Percentiles rank a stretch among this genome's conserved stretches.
Conservation (phyloP, 2,797 vertebrate genomes). For the Cuculus canorus region DNA sequence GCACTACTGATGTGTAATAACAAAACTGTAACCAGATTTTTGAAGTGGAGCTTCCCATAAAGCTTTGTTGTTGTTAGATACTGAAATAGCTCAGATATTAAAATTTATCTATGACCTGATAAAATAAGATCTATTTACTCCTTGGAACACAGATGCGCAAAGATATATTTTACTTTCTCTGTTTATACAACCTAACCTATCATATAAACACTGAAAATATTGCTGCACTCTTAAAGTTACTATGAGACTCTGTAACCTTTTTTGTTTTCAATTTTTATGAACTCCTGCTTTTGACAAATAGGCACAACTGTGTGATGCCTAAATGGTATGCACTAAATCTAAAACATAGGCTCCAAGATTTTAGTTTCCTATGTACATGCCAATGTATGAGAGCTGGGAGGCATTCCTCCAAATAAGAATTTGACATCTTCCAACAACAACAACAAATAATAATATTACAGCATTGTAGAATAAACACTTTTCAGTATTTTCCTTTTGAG, state of each 20-base stretch:
- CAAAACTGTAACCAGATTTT: background rate
- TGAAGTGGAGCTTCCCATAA: background rate
- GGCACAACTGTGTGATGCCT: background rate
- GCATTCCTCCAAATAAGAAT: background rate
- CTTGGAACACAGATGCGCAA: background rate
- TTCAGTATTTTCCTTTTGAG: background rate
- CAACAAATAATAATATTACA: background rate
- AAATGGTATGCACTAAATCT: background rate
- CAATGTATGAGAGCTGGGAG: background rate
- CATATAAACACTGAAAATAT: background rate
- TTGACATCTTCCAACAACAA: background rate
- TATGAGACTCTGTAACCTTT: background rate
- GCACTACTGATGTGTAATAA: background rate
- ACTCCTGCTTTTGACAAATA: background rate
- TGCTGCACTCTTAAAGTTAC: background rate
- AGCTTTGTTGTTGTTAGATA: background rate
- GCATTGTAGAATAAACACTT: background rate
- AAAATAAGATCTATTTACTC: background rate
- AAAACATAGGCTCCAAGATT: background rate
- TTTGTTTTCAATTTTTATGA: background rate
- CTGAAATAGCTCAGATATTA: background rate
- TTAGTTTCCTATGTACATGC: background rate
- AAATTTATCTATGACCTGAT: background rate
- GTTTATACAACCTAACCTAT: background rate
- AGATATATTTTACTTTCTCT: background rate